Percentiles rank a stretch among this genome's conserved stretches.
phyloP scores from a whole-genome alignment of 2,888 invertebrate species.

The Perizoma affinitatum region DNA sequence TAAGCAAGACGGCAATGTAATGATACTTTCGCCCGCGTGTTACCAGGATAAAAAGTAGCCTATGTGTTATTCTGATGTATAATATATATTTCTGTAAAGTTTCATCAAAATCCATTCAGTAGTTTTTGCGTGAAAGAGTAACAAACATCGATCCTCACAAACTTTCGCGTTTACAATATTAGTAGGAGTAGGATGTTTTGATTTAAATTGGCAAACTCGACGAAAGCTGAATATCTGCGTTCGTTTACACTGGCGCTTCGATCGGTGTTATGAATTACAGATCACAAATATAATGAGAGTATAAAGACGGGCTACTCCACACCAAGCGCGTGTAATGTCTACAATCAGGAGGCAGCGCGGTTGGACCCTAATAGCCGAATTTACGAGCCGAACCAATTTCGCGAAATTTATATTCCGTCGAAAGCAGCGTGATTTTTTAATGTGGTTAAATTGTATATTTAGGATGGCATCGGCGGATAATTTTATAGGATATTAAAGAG shows the following conservation, averaged over 20 bases:
- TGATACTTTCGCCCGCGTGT: no score
- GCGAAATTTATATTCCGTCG: conserved; percentile 63
- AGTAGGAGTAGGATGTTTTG: no score
- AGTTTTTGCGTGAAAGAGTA: no score
- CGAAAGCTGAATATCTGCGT: conserved; percentile 4
- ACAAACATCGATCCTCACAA: no score
- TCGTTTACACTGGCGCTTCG: conserved; percentile 12
- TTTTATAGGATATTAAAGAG: conserved; percentile 29
- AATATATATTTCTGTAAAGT: no score
- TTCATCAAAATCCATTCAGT: no score
- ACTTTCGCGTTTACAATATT: no score
- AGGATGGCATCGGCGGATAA: conserved; percentile 19
- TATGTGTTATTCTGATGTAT: no score
- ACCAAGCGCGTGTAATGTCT: conserved; percentile 37
- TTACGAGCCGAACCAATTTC: conserved; percentile 62
- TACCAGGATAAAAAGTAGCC: no score
- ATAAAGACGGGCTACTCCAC: conserved; percentile 46
- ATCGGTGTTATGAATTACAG: conserved; percentile 57
- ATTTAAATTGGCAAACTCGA: no score
- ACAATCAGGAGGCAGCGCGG: conserved; percentile 37
- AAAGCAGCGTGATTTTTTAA: conserved; percentile 57
- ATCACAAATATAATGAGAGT: conserved; percentile 49
- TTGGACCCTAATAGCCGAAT: conserved; percentile 46
- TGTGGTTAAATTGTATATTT: conserved; percentile 43
- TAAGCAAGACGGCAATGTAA: neutral